Percentiles rank a stretch among this genome's conserved stretches.
phyloP scores from a whole-genome alignment of 2,797 vertebrate species.

The Trachops cirrhosus region DNA sequence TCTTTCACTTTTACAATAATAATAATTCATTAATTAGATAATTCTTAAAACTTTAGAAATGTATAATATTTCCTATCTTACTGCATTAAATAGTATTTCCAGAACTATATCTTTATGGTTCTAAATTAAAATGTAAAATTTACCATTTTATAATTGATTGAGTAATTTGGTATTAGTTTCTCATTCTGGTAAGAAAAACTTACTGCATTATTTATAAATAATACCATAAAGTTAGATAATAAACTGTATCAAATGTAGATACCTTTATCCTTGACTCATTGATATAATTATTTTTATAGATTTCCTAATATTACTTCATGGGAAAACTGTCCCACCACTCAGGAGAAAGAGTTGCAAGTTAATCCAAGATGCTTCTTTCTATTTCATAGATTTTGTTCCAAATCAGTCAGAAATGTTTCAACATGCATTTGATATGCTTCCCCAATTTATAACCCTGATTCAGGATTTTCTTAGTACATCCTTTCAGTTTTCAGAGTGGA shows the following conservation, averaged over 20 bases:
- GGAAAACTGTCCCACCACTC: background rate
- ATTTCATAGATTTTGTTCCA: background rate
- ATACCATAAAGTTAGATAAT: background rate
- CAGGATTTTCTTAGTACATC: background rate
- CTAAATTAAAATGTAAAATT: background rate
- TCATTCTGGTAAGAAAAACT: background rate
- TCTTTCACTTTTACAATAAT: background rate
- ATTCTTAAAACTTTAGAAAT: background rate
- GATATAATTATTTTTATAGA: background rate
- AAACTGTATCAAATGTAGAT: background rate
- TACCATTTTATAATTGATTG: background rate
- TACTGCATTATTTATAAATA: background rate
- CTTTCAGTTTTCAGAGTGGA: background rate
- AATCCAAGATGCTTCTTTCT: background rate
- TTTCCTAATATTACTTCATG: background rate
- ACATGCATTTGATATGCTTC: background rate
- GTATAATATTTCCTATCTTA: background rate
- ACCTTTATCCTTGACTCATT: background rate
- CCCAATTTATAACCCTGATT: background rate
- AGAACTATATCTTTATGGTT: background rate
- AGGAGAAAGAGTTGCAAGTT: background rate
- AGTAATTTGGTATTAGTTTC: background rate
- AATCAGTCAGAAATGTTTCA: background rate
- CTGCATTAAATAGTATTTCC: background rate
- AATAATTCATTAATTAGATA: background rate